A percentile compares a stretch with the other conserved stretches of the same genome.
phyloP scores from a whole-genome alignment of 2,113 vertebrate genomes.

The Numida meleagris region DNA sequence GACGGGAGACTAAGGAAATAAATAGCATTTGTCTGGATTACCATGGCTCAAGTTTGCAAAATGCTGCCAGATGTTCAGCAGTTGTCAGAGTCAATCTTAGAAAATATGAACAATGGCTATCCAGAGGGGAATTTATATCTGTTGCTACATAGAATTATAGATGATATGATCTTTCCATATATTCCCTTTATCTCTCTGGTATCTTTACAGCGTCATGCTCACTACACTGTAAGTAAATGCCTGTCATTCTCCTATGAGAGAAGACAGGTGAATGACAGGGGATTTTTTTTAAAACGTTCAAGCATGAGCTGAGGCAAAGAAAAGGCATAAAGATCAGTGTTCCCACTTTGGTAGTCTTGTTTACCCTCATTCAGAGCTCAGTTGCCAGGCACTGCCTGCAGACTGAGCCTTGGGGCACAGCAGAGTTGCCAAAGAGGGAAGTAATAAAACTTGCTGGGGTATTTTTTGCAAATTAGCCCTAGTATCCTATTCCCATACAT shows the following conservation, averaged over 20 bases:
- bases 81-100: background rate
- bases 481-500: background rate
- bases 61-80: background rate
- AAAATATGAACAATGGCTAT: background rate
- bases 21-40: slow-evolving; percentile 29
- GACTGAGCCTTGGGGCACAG: background rate
- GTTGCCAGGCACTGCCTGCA: background rate
- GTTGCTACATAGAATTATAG: background rate
- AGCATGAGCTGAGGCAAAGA: background rate
- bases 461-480: background rate
- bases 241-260: background rate
- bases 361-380: background rate
- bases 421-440: background rate
- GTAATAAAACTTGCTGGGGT: background rate
- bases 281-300: background rate
- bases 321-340: background rate
- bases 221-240: background rate
- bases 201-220: background rate
- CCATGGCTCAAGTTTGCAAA: background rate
- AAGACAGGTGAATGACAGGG: background rate
- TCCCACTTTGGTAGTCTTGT: background rate
- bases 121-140: background rate
- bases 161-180: background rate
- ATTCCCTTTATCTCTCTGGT: background rate
- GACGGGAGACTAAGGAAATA: background rate